Percentiles rank a stretch among this genome's conserved stretches.
phyloP scores from a whole-genome alignment of 2,113 vertebrate species.

The Serilophus lunatus region DNA sequence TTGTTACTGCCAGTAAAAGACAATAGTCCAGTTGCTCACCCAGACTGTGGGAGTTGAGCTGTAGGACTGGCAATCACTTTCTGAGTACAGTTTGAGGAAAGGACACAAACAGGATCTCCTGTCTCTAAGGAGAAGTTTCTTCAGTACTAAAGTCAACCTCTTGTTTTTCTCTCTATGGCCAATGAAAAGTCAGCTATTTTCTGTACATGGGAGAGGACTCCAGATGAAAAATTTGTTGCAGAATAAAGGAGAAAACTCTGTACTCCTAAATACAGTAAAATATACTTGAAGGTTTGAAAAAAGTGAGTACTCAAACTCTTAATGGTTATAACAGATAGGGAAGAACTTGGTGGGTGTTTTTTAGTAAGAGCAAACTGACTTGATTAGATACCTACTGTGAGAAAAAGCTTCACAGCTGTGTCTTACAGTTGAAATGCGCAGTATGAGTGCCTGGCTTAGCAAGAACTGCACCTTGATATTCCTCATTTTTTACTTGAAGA shows the following conservation, averaged over 20 bases:
- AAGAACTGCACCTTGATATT: not conserved
- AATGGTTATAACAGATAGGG: not conserved
- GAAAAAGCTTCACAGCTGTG: not conserved
- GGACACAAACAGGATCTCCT: not conserved
- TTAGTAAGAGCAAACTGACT: not conserved
- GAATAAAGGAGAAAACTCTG: not conserved
- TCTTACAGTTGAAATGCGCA: not conserved
- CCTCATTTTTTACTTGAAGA: not conserved
- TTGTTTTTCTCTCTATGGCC: not conserved
- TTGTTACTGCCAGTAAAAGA: not conserved
- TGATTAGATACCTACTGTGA: not conserved
- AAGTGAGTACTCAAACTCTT: not conserved
- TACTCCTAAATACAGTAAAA: not conserved
- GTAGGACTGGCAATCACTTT: not conserved
- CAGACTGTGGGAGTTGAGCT: not conserved
- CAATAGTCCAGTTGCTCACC: not conserved
- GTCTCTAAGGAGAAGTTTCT: not conserved
- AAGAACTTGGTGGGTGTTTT: not conserved
- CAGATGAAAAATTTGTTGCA: not conserved
- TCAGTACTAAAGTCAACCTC: not conserved
- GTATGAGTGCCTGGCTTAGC: not conserved
- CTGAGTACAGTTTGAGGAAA: not conserved
- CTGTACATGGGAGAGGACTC: not conserved
- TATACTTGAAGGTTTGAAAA: not conserved
- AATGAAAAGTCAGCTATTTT: not conserved